Base-by-base conservation (phyloP, 2,113 vertebrate genomes). In the Petroica traversi region DNA sequence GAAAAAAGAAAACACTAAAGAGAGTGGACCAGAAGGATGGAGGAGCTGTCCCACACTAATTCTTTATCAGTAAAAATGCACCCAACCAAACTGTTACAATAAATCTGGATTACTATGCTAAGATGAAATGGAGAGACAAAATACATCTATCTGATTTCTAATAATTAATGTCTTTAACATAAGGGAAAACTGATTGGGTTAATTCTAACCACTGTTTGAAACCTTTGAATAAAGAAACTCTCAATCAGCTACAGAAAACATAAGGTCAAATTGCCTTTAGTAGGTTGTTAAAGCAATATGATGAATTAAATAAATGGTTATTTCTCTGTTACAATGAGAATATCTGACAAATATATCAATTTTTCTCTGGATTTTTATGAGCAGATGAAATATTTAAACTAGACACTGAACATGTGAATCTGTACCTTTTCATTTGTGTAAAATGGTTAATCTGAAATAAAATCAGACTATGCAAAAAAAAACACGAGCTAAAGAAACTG, bases 291-390 rank as follows among this genome's bases (percentile, higher is more conserved):
- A 22, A 95, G 69, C 76, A 75, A 74, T 73, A 80, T 28, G 69
- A 92, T 55, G 41, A 92, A 93, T 62, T 78, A 91, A 92, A 93
- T 92, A 78, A 92, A 83, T 55, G 19, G 29, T 75, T 89, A 84
- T 88, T 93, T 93, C 72, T 92, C 73, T 48, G 23, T 92, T 94
- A 69, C 40, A 80, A 63, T 76, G 86, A 80, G 41, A 78, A 58
- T 63, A 72, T 29, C 63, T 89, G 71, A 75, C 34, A 92, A 84
- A 74, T 51, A 82, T 79, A 94, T 71, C 78, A 92, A 73, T 82
- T 87, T 45, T 81, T 75, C 49, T 77, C 43, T 83, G 63, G 59
- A 6, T 59, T 94, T 74, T 45, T 92, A 43, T 55, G 36, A 94
- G 17, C 36, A 90, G 78, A 69, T 81, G 26, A 89, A 90, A 93